Evolutionary conservation across 2,888 invertebrate species (phyloP).

Genomic region (Agrilus cyanescens): DNA sequence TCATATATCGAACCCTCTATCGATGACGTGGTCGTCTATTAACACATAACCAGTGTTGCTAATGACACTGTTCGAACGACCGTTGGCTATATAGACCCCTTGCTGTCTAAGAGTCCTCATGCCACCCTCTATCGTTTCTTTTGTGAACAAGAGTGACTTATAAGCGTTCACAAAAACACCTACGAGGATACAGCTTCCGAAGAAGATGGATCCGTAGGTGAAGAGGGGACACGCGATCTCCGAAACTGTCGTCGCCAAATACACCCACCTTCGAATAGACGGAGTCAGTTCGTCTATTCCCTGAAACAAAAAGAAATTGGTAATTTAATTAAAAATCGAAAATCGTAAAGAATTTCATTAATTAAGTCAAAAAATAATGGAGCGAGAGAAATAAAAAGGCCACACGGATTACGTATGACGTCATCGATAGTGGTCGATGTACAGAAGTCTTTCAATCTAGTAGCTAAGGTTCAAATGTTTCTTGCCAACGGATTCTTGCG

Average conservation of each 20-base stretch:
- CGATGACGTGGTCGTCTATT: slow-evolving; percentile 21
- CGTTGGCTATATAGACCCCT: slow-evolving; percentile 46
- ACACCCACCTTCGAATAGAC: slow-evolving; percentile 70
- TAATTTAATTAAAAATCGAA: no score
- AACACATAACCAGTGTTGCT: slow-evolving; percentile 46
- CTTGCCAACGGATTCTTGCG: no score
- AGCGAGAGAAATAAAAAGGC: no score
- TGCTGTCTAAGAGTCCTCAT: slow-evolving; percentile 58
- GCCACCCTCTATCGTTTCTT: slow-evolving; percentile 68
- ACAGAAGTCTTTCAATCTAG: no score
- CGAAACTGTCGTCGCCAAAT: slow-evolving; percentile 65
- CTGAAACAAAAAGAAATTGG: slow-evolving; percentile 31
- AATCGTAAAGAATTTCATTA: no score
- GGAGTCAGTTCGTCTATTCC: slow-evolving; percentile 70
- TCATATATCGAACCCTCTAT: no score
- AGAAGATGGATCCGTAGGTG: slow-evolving; percentile 59
- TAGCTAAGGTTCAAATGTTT: no score
- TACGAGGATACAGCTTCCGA: slow-evolving; percentile 53
- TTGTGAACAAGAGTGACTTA: slow-evolving; percentile 58
- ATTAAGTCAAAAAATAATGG: no score
- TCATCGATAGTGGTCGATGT: no score
- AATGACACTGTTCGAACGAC: slow-evolving; percentile 47
- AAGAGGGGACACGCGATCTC: slow-evolving; percentile 58
- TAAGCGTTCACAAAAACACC: slow-evolving; percentile 61
- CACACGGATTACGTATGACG: no score